Base-by-base conservation (phyloP, 2,797 vertebrate species). In the Halcyon leucocephala region DNA sequence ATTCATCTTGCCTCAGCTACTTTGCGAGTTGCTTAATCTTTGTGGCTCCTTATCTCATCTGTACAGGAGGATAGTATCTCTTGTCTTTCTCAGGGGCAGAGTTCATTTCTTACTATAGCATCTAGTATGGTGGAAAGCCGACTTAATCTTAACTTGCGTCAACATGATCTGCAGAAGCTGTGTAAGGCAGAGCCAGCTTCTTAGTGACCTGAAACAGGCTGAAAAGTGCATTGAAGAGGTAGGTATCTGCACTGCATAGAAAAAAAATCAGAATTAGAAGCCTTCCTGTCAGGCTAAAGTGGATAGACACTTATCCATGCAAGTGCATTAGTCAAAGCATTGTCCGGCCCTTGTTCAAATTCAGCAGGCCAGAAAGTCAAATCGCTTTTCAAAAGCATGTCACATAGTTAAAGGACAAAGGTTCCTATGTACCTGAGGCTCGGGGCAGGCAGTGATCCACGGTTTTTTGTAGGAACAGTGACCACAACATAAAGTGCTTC, bases 351-450 rank as follows among this genome's bases (percentile, higher is more conserved):
- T 90, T 92, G 74, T 73, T 91, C 60, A 54, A 86, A 92, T 74
- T 84, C 92, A 96, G 49, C 41, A 78, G 81, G 60, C 73, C 74
- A 86, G 85, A 88, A 96, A 96, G 60, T 60, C 81, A 91, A 86
- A 89, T n/a, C 2, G 8, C 44, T 95, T 97, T 94, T 93, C 89
- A 93, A 93, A 94, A 51, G 42, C n/a, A 72, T 64, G 81, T 82
- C 90, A 89, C 64, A 51, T 54, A 89, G 92, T 61, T 80, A 82
- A 97, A 95, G 93, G 88, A 90, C 86, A 94, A 94, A 95, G 70
- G 60, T 61, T 71, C 82, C 78, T 65, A 19, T 42, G 55, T 35
- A 69, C 26, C 26, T 67, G 79, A 95, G 65, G 85, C 66, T 89
- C 52, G 42, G 76, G 49, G 49, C 71, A 91, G 62, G 55, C 91